These are phyloP conservation scores for Cepaea nemoralis DNA, from an alignment of 1,140 invertebrate species.

Conservation along the genomic window DNA sequence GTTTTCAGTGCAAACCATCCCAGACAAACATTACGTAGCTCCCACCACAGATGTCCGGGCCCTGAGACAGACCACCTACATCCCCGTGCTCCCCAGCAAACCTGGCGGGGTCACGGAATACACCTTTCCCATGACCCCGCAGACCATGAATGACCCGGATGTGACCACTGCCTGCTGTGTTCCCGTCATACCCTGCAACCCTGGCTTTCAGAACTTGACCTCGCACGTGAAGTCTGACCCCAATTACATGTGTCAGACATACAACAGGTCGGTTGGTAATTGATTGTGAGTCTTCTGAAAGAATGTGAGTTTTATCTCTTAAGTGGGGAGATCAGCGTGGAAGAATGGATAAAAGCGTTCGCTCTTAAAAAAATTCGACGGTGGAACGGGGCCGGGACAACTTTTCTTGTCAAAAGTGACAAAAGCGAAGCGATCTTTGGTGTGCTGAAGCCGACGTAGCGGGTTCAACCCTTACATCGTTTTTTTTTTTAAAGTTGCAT, in stretches of 20 bases:
- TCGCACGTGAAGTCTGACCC: conserved; percentile 82
- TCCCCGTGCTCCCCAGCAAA: conserved; percentile 14
- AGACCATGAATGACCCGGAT: conserved; percentile 28
- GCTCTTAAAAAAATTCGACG: too few relatives aligned
- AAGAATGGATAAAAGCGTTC: too few relatives aligned
- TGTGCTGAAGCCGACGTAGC: too few relatives aligned
- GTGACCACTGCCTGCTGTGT: conserved; percentile 38
- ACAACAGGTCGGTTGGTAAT: background rate
- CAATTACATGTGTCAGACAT: conserved; percentile 59
- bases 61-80: conserved; percentile 1
- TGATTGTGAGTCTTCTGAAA: background rate
- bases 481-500: too few relatives aligned
- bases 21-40: conserved; percentile 7
- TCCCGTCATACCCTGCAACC: conserved; percentile 83
- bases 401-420: too few relatives aligned
- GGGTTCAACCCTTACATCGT: too few relatives aligned
- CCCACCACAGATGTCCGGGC: conserved; percentile 82
- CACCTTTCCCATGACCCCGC: conserved; percentile 30
- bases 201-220: conserved; percentile 87
- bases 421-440: too few relatives aligned
- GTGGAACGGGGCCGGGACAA: too few relatives aligned
- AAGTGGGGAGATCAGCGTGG: too few relatives aligned
- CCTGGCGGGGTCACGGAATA: conserved; percentile 22
- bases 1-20: background rate
- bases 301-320: too few relatives aligned